Base-by-base conservation (phyloP, 2,113 vertebrate species). In the Puffinus mauretanicus region DNA sequence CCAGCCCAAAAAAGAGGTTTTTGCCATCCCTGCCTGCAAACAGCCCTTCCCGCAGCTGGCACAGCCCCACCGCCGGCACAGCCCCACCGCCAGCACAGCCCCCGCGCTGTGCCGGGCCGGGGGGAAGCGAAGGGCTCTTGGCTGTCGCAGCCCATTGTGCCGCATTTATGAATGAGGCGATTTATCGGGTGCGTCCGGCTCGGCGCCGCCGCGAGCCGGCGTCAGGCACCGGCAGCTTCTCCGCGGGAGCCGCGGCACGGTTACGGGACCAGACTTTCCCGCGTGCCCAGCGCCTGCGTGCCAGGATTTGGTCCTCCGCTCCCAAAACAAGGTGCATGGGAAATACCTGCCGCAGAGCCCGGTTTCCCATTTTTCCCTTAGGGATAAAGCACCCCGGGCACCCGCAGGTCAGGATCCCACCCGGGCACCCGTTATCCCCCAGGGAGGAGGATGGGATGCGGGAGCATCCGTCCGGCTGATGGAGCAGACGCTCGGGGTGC, bases 401-500 rank as follows among this genome's bases (percentile, higher is more conserved):
- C 13, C 67, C 7, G 2, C n/a, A n/a, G n/a, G n/a, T 46, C 42
- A 49, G 55, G 9, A 79, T 36, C 54, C 60, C 25, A 12, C 69
- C 7, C 1, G 16, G 24, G 21, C 4, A 60, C 13, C 67, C 7
- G 2, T 15, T 26, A 44, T 18, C 42, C 66, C 5, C 5, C 8
- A 5, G 14, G 76, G 38, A 51, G 21, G 20, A 32, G 54, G 22
- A 9, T 7, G 49, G 62, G 70, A 62, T 6, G 42, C 0, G 0
- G 3, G 44, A 32, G 40, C 46, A 36, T 61, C 88, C 58, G 29
- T 25, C 11, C 2, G 6, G 49, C 47, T 51, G 73, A 24, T 6
- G 38, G n/a, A 5, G 46, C 2, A 2, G 16, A 4, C 2, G 3
- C 14, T 14, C 1, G 5, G 17, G 10, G 27, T 1, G 9, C 16